These are phyloP conservation scores for Cyphomyrmex costatus DNA, from an alignment of 1,140 invertebrate genomes.

Conservation along the genomic window DNA sequence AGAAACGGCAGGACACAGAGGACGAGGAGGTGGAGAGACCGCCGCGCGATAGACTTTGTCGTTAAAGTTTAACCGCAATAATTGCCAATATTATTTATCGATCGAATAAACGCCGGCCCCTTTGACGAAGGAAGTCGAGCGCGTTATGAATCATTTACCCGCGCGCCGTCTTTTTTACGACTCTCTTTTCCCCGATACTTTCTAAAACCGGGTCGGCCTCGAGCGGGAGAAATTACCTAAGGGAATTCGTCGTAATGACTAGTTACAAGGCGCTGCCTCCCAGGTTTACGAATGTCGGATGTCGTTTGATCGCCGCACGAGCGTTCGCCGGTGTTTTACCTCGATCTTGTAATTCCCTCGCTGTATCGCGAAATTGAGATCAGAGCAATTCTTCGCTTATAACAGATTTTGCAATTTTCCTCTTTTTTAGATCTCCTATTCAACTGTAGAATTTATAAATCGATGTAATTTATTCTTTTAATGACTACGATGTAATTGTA, in stretches of 20 bases:
- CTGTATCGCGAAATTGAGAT: constrained; percentile 25
- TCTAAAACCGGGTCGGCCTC: constrained; percentile 54
- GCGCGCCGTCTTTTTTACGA: constrained; percentile 49
- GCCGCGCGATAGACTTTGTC: constrained; percentile 39
- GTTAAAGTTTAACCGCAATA: constrained; percentile 62
- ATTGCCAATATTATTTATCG: constrained; percentile 67
- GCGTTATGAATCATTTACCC: constrained; percentile 59
- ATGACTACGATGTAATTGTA: background rate
- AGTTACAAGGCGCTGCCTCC: constrained; percentile 46
- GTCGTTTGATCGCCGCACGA: constrained; percentile 47
- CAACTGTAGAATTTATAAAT: background rate
- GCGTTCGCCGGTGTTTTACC: constrained; percentile 27
- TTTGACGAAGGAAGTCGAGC: constrained; percentile 49
- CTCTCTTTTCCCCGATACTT: constrained; percentile 52
- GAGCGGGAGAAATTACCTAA: constrained; percentile 58
- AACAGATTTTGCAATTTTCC: background rate
- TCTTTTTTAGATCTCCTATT: background rate
- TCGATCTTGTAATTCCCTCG: constrained; percentile 1
- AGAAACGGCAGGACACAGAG: background rate
- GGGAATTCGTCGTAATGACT: constrained; percentile 60
- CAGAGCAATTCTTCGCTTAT: background rate
- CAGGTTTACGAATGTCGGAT: constrained; percentile 52
- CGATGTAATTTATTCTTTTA: background rate
- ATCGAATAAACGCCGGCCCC: constrained; percentile 56
- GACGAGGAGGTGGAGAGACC: background rate